Percentiles rank a stretch among this genome's conserved stretches.
These are phyloP conservation scores for Zaprionus gabonicus DNA, from an alignment of 1,140 invertebrate genomes.

Conservation along the genomic window DNA sequence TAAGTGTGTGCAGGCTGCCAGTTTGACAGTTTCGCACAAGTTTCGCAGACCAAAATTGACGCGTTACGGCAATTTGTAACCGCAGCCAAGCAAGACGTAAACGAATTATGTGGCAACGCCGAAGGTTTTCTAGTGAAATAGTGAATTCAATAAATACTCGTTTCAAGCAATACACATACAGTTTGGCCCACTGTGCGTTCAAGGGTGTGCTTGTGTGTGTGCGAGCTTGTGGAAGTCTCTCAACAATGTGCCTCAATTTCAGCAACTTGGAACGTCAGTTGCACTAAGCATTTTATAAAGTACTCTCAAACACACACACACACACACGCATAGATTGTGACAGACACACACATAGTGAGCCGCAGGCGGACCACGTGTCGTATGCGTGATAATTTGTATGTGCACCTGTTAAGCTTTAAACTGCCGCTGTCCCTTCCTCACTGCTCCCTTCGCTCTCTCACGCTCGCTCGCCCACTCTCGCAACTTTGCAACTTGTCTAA, in stretches of 20 bases:
- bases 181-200: conserved; percentile 7
- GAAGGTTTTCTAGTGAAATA: not conserved
- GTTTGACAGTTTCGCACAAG: not conserved
- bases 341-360: not conserved
- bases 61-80: not conserved
- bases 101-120: not conserved
- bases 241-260: conserved; percentile 26
- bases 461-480: not conserved
- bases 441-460: not conserved
- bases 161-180: not conserved
- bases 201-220: not conserved
- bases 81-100: not conserved
- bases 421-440: not conserved
- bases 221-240: conserved; percentile 4
- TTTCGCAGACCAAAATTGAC: not conserved
- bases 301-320: not conserved
- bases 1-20: not conserved
- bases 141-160: not conserved
- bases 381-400: conserved; percentile 25
- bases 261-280: conserved; percentile 13
- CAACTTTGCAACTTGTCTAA: conserved; percentile 16
- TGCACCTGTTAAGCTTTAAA: conserved; percentile 30
- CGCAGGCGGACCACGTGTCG: conserved; percentile 2
- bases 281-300: conserved; percentile 1
- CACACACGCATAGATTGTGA: not conserved